A percentile compares a stretch with the other conserved stretches of the same genome.
Conservation (phyloP, 1,140 invertebrate genomes). For the Eubasilissa regina region DNA sequence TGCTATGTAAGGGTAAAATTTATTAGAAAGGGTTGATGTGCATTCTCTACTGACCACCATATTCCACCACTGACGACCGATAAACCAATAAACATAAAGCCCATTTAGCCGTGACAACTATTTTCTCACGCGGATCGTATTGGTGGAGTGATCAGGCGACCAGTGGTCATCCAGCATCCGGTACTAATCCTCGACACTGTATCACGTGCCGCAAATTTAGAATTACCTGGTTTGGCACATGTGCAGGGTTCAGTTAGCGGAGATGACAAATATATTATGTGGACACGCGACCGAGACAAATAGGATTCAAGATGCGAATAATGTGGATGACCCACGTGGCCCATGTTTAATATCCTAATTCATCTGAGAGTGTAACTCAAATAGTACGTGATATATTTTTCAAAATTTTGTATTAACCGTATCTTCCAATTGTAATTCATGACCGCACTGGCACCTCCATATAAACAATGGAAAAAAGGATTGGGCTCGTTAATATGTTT, state of each 20-base stretch:
- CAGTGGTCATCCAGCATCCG: slow-evolving; percentile 24
- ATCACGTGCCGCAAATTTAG: neutral
- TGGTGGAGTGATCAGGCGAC: neutral
- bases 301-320: neutral
- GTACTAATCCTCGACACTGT: neutral
- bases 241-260: slow-evolving; percentile 6
- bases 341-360: too few relatives aligned
- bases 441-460: too few relatives aligned
- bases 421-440: too few relatives aligned
- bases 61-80: neutral
- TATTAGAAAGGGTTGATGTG: too few relatives aligned
- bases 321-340: too few relatives aligned
- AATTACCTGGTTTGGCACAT: slow-evolving; percentile 8
- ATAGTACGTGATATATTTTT: too few relatives aligned
- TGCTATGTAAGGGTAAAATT: neutral
- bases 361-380: too few relatives aligned
- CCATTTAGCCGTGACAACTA: neutral
- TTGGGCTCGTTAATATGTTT: too few relatives aligned
- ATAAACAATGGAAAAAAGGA: too few relatives aligned
- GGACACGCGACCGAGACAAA: slow-evolving; percentile 15
- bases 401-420: too few relatives aligned
- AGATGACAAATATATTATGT: slow-evolving; percentile 2
- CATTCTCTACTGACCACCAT: too few relatives aligned
- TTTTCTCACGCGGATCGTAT: slow-evolving; percentile 6
- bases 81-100: neutral